phyloP scores from a whole-genome alignment of 2,888 invertebrate genomes.

The Dryocosmus kuriphilus region DNA sequence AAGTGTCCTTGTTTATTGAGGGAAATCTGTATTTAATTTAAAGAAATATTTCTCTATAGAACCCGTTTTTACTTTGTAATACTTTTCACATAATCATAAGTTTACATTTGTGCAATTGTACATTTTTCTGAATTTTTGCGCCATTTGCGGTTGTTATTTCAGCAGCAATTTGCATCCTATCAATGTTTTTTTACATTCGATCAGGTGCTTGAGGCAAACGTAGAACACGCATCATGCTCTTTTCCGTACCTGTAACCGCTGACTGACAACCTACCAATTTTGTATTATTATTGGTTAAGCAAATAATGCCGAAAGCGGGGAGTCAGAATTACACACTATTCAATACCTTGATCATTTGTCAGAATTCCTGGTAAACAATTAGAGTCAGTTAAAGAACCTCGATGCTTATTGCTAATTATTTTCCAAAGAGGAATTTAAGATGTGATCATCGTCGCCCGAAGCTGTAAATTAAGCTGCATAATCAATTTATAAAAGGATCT shows the following conservation, averaged over 20 bases:
- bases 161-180: conserved; percentile 49
- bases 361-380: conserved; percentile 12
- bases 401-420: neutral
- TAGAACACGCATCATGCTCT: conserved; percentile 46
- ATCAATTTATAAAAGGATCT: neutral
- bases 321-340: conserved; percentile 56
- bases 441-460: neutral
- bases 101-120: no score
- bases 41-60: neutral
- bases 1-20: neutral
- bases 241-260: conserved; percentile 46
- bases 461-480: neutral
- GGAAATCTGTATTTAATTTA: neutral
- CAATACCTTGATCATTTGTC: conserved; percentile 26
- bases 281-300: conserved; percentile 69
- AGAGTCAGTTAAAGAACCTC: neutral
- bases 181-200: conserved; percentile 42
- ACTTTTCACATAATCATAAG: neutral
- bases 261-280: conserved; percentile 71
- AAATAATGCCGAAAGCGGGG: conserved; percentile 68
- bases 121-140: no score
- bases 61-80: neutral
- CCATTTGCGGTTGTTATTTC: conserved; percentile 5
- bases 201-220: conserved; percentile 46
- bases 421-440: neutral